phyloP scores from a whole-genome alignment of 2,888 invertebrate genomes.

The Congeria kusceri region DNA sequence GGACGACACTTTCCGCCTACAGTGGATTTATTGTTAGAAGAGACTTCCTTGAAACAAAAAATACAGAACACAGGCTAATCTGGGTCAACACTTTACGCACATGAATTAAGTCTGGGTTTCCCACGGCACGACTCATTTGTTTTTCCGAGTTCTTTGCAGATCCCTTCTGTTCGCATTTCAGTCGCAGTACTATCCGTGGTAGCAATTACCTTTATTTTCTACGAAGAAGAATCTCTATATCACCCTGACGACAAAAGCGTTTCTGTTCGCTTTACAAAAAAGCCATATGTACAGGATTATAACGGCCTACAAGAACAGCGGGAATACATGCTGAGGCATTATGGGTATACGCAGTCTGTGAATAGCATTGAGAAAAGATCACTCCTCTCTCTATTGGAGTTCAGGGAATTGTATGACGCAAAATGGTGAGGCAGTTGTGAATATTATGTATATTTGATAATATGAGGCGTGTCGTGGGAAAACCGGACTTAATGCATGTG shows the following conservation, averaged over 20 bases:
- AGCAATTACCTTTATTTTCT: slow-evolving; percentile 31
- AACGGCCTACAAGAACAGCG: slow-evolving; percentile 56
- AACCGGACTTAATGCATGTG: too few relatives aligned
- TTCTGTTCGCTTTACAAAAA: slow-evolving; percentile 40
- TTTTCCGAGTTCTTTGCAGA: background rate
- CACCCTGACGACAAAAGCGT: background rate
- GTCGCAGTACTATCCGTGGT: slow-evolving; percentile 33
- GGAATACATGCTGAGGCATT: slow-evolving; percentile 72
- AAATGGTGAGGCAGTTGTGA: slow-evolving; percentile 78
- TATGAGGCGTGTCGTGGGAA: too few relatives aligned
- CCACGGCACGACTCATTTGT: background rate
- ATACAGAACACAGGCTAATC: too few relatives aligned
- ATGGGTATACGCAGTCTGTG: slow-evolving; percentile 51
- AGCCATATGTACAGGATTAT: slow-evolving; percentile 66
- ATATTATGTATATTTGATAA: too few relatives aligned
- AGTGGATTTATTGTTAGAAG: too few relatives aligned
- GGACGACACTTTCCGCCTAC: too few relatives aligned
- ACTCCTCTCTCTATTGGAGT: slow-evolving; percentile 79
- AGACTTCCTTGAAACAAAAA: too few relatives aligned
- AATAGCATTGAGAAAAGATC: slow-evolving; percentile 76
- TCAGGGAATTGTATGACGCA: slow-evolving; percentile 83
- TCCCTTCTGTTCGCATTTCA: slow-evolving; percentile 4
- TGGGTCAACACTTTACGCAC: too few relatives aligned
- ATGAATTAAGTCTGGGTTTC: too few relatives aligned
- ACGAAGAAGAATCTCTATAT: slow-evolving; percentile 17